Conservation (phyloP, 1,140 invertebrate species). For the Planococcus citri region DNA sequence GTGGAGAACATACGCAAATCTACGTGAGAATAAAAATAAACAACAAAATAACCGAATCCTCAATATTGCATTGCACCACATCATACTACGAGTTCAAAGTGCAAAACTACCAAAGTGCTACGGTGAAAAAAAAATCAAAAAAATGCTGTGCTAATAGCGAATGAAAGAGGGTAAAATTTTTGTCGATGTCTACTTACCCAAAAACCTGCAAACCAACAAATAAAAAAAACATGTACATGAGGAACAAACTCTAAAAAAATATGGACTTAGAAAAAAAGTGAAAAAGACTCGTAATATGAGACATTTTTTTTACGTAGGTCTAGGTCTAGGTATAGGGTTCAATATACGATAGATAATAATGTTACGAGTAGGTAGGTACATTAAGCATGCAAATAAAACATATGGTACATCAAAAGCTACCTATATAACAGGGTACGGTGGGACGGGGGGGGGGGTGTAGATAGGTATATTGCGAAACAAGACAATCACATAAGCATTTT, state of each 20-base stretch:
- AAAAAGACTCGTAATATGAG: too few species aligned
- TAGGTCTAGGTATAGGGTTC: too few species aligned
- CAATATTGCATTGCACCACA: too few species aligned
- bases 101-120: neutral
- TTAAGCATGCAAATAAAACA: neutral
- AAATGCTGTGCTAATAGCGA: constrained; percentile 9
- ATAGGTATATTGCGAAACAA: too few species aligned
- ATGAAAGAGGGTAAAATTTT: constrained; percentile 16
- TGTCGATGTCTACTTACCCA: constrained; percentile 17
- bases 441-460: too few species aligned
- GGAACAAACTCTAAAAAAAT: neutral
- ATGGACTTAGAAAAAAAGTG: neutral
- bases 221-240: constrained; percentile 11
- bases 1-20: too few species aligned
- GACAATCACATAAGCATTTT: too few species aligned
- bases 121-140: neutral
- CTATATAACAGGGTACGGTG: neutral
- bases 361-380: too few species aligned
- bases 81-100: neutral
- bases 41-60: too few species aligned
- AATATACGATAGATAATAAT: neutral
- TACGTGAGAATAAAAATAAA: neutral
- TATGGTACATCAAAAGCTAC: neutral
- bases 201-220: constrained; percentile 18
- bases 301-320: too few species aligned